Base-by-base conservation (phyloP, 2,113 vertebrate species). In the Accipiter cooperii region DNA sequence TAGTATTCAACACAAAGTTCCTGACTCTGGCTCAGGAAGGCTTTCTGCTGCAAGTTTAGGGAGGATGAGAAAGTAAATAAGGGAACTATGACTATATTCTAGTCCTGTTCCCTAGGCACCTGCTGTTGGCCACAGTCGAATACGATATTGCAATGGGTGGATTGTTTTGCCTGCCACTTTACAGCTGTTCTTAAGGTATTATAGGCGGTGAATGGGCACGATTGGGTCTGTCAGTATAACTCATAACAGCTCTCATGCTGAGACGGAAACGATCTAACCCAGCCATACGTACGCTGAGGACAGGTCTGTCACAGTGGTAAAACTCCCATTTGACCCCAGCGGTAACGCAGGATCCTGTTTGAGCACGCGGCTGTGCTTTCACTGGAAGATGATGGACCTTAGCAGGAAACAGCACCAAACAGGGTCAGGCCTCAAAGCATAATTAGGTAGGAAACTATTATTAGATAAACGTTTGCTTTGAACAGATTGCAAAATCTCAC, bases 401-500 rank as follows among this genome's bases (percentile, higher is more conserved):
- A 82, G 54, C 52, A 96, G 78, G 81, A 95, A 93, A 83, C 49
- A 94, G 24, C 66, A 82, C 71, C 63, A 83, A 73, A 76, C 28
- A 90, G 71, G n/a, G 34, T 73, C 61, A 86, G 75, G 38, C 63
- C 89, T 92, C 42, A 77, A 80, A 94, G 83, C 71, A 70, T 87
- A 80, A 83, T 90, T 93, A 76, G 57, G 87, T 94, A 76, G 84
- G 94, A 97, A 97, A 83, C 84, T 90, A 69, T 95, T 84, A 95
- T 89, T 86, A 69, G 85, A 36, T 49, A 93, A 97, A 85, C 92
- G 90, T 84, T 95, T 78, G 51, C 87, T 90, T 92, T 92, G 42
- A 84, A 84, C 21, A 54, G 61, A 57, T 64, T 91, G 77, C 9
- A 33, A 95, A 95, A 93, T 91, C 65, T 93, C 64, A 69, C 87